These are phyloP conservation scores for Pseudomyrmex sp. DNA, from an alignment of 1,140 invertebrate species.

Conservation along the genomic window DNA sequence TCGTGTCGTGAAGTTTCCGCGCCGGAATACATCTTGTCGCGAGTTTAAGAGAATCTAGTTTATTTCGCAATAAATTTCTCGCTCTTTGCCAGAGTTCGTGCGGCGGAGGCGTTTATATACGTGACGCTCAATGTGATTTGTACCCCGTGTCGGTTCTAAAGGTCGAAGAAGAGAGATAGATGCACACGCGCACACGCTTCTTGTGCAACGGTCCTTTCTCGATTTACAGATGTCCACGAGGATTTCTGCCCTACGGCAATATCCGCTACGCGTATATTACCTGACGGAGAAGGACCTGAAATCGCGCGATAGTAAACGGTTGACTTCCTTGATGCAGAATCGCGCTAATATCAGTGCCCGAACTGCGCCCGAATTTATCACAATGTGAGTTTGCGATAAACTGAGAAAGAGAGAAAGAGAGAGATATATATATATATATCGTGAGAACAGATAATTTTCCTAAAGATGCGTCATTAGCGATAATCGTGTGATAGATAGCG, in stretches of 20 bases:
- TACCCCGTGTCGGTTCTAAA: conserved; percentile 39
- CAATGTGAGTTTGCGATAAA: not conserved
- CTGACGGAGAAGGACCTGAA: not conserved
- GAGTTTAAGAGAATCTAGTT: conserved; percentile 55
- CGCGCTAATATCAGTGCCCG: conserved; percentile 1
- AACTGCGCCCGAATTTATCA: conserved; percentile 4
- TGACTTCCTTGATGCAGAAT: conserved; percentile 8
- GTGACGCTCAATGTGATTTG: conserved; percentile 24
- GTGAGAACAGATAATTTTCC: conserved; percentile 3
- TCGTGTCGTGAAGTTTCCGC: conserved; percentile 10
- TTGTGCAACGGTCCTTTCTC: conserved; percentile 71
- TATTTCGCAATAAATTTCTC: conserved; percentile 54
- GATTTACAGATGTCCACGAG: conserved; percentile 71
- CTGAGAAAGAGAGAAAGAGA: not conserved
- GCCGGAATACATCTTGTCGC: conserved; percentile 25
- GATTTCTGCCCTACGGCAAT: conserved; percentile 64
- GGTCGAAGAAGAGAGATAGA: conserved; percentile 30
- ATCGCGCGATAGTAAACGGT: conserved; percentile 5
- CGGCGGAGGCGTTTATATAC: conserved; percentile 9
- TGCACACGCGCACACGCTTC: conserved; percentile 22
- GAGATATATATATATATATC: too few species aligned
- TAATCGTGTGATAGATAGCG: not conserved
- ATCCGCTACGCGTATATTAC: conserved; percentile 1
- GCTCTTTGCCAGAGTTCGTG: not conserved
- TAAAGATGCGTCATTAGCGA: not conserved